Evolutionary conservation across 2,113 vertebrate genomes (phyloP), one percentile per base, ranked within the genome.

Genomic region (Heterochromis multidens): DNA sequence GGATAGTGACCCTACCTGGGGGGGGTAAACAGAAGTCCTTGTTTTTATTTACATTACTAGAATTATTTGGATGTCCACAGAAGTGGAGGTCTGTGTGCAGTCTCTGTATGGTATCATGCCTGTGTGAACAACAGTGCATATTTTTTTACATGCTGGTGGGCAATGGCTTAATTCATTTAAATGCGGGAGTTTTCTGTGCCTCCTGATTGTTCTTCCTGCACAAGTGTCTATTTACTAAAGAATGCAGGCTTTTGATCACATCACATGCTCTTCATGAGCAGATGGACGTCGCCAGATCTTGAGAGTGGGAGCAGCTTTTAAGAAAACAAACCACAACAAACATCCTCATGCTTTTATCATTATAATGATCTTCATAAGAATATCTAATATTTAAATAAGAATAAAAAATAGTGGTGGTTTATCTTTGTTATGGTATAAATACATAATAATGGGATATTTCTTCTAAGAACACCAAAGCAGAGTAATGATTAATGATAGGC

Each of bases 211-310:
- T 14, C 14, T 46, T 70, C 23, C 3, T 46, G 23, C 14, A 6
- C 8, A 25, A 59, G 59, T 29, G 4, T 31, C 13, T 46, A 5
- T 46, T 46, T 16, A 16, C 43, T 14, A 14, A 16, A 46, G 43
- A 16, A 16, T 1, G 5, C 43, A 46, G 43, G 43, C 13, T 43
- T 43, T 60, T 60, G 58, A 29, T 70, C 65, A 46, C 13, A 25
- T 70, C 37, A 0, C 37, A 27, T 27, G 8, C 63, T 19, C 25
- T 27, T 70, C 40, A 46, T 27, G 0, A 72, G 16, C 67, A 72
- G 67, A 29, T 0, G 19, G 16, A 29, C 40, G 19, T 70, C 37
- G 11, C 0, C 23, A 6, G 23, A 12, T 70, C 23, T 27, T 16
- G 23, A 46, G 5, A 46, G 23, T 29, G 14, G 23, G 12, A 72